phyloP scores from a whole-genome alignment of 2,888 invertebrate genomes.

The Trichacis sp. region DNA sequence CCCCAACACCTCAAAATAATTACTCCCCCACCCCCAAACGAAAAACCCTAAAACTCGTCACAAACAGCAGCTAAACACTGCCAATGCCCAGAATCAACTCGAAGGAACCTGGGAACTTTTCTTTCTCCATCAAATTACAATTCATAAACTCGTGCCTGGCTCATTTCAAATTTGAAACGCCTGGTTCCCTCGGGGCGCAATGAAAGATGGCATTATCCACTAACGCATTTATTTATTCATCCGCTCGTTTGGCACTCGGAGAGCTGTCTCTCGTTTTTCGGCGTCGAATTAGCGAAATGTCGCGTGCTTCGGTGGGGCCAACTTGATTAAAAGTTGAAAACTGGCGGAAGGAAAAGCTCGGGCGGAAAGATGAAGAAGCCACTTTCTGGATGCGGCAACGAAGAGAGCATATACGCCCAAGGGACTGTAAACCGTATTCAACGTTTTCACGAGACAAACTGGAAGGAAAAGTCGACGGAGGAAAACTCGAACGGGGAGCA shows the following conservation, averaged over 20 bases:
- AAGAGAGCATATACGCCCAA: constrained; percentile 10
- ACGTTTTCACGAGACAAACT: constrained; percentile 37
- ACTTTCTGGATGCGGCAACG: constrained; percentile 6
- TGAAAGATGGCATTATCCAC: constrained; percentile 8
- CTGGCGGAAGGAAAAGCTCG: constrained; percentile 7
- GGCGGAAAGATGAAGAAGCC: constrained; percentile 9
- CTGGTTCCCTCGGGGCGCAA: neutral
- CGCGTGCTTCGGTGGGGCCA: constrained; percentile 8
- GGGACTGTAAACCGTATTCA: constrained; percentile 27
- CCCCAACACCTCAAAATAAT: too few species aligned
- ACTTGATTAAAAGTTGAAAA: constrained; percentile 21
- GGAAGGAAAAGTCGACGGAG: constrained; percentile 36
- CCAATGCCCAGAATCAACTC: neutral
- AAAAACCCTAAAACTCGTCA: too few species aligned
- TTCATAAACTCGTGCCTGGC: constrained; percentile 1
- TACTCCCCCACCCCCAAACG: too few species aligned
- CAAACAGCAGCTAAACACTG: neutral
- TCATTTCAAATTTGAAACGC: neutral
- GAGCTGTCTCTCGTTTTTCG: constrained; percentile 6
- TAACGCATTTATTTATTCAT: constrained; percentile 13
- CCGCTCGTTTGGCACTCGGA: constrained; percentile 2
- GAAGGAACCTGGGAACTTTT: neutral
- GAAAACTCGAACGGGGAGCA: constrained; percentile 17
- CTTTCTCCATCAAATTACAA: constrained; percentile 6
- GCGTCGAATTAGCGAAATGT: constrained; percentile 14